A percentile compares a stretch with the other conserved stretches of the same genome.
These are phyloP conservation scores for Osmerus eperlanus DNA, from an alignment of 2,113 vertebrate genomes.

Conservation along the genomic window DNA sequence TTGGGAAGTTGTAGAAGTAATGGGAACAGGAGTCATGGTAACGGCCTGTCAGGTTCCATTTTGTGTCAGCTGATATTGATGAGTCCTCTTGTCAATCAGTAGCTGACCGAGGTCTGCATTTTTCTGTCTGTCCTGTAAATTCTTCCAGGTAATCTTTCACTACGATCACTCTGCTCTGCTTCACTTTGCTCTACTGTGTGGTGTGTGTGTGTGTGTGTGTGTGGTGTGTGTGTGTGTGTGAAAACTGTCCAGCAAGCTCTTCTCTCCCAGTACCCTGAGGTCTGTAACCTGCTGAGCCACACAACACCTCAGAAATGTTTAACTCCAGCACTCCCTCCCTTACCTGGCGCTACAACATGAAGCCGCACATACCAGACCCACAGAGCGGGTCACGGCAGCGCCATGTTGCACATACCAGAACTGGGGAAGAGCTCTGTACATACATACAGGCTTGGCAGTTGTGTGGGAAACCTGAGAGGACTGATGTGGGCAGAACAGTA, in stretches of 20 bases:
- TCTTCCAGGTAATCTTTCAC: conserved; percentile 21
- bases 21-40: conserved; percentile 40
- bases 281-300: conserved; percentile 12
- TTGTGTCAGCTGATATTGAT: conserved; percentile 24
- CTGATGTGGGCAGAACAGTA: not conserved
- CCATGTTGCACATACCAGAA: not conserved
- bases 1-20: conserved; percentile 34
- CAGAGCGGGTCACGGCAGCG: not conserved
- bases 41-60: conserved; percentile 29
- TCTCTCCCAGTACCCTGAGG: not conserved
- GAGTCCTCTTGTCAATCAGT: conserved; percentile 30
- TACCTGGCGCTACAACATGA: not conserved
- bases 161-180: not conserved
- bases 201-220: not conserved
- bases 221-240: not conserved
- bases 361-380: not conserved
- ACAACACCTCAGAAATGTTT: conserved; percentile 28
- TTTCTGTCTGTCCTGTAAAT: conserved; percentile 9
- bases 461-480: not conserved
- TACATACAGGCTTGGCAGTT: not conserved
- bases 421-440: not conserved
- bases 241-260: conserved; percentile 15
- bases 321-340: conserved; percentile 6
- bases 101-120: conserved; percentile 20
- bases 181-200: too few relatives aligned